Evolutionary conservation across 1,140 invertebrate species (phyloP), one percentile per base, ranked within the genome.

Genomic region (Drosophila bifasciata): DNA sequence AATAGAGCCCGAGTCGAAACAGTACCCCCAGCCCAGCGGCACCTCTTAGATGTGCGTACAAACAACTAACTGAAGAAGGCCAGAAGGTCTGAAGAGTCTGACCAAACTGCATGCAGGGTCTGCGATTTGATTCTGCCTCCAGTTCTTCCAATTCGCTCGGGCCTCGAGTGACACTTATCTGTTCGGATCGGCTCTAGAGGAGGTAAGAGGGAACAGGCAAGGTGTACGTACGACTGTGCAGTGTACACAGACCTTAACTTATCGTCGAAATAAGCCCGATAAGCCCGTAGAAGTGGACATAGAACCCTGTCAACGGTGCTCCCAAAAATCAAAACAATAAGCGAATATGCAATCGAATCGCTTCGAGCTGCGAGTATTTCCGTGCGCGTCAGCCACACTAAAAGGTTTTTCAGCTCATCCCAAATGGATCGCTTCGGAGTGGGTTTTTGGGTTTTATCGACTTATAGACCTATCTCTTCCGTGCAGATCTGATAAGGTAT

Each of bases 81-180:
- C 32, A 36, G 32, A 36, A 25, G 23, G 11, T 36, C 32, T 13
- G 11, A 36, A 36, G 32, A 36, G 11, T 36, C 32, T 36, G 32
- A 36, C n/a, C n/a, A 36, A 36, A 36, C 3, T 5, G 11, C 4
- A 13, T 13, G 32, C 32, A 36, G 32, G 9, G 32, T 11, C 32
- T 11, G 8, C 41, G 21, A n/a, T 13, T 41, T 15, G 21, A 16
- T 43, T 19, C 25, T 1, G 11, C 15, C 9, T 57, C 44, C 40
- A 19, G 39, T 63, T 50, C 32, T 61, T 66, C 48, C 60, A 43
- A 19, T 32, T 32, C 28, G 19, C n/a, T 9, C 57, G 43, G 48
- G 25, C 44, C 23, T 63, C 50, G 77, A 86, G 58, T 83, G 84
- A 83, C 83, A 88, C 83, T 89, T 88, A 86, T 88, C 83, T 88